Base-by-base conservation (phyloP, 1,140 invertebrate genomes). In the Neodiprion lecontei region DNA sequence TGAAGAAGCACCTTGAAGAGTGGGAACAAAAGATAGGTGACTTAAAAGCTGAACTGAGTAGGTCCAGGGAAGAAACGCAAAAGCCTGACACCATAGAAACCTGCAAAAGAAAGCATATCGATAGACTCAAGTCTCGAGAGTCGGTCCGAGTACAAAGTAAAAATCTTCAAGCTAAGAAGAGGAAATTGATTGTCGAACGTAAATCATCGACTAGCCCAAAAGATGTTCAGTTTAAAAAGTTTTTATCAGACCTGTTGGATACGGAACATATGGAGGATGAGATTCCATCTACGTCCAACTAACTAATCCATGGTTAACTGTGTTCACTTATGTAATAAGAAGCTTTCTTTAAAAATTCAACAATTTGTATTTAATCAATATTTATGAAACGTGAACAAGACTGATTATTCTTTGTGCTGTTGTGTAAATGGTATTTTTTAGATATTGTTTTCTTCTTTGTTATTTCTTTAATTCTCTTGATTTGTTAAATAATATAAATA, bases 11-110 rank as follows among this genome's bases (percentile, higher is more conserved):
- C 75, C 78, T 91, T 2, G 90, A 90, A 72, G 90, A 91, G 69
- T 91, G 89, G 88, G 89, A 91, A 71, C 88, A 90, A 70, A 91
- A 90, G 81, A 88, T 90, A 67, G 87, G 85, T 9, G 89, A 90
- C 78, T 76, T 91, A 14, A 89, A 88, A 7, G 85, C 88, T 0
- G 90, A 91, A 81, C 77, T 90, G 11, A 88, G 88, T 69, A 83
- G 87, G 10, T 86, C 90, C 0, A 85, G 88, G 23, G 89, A 91
- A 69, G 89, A 90, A 72, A 76, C 82, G 0, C 83, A 84, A 76
- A 84, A 83, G 65, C 48, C 81, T 68, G 82, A 88, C 72, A 40
- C 80, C 2, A 81, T 85, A 61, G 82, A 88, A 48, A 79, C 53
- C 77, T 83, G 83, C 12, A 88, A 87, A 68, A 75, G 84, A 73